A percentile compares a stretch with the other conserved stretches of the same genome.
phyloP scores from a whole-genome alignment of 2,113 vertebrate genomes.

The Anser brachyrhynchus region DNA sequence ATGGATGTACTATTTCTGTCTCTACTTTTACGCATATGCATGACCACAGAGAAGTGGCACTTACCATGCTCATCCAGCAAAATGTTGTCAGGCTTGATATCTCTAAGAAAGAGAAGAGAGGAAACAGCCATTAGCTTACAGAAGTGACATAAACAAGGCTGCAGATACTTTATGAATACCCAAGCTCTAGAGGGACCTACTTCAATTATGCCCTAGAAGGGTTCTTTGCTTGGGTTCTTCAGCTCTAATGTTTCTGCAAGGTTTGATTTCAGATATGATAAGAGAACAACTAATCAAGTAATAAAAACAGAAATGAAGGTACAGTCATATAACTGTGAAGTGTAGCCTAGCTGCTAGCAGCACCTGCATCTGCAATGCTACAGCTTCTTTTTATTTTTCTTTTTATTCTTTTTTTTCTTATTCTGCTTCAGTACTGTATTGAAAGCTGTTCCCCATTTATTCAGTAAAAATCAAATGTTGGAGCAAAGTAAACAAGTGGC shows the following conservation, averaged over 20 bases:
- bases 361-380: accelerated
- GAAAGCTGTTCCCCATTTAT: neutral
- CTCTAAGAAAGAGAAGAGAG: constrained; percentile 78
- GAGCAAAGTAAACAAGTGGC: neutral
- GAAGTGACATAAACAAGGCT: accelerated
- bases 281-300: accelerated
- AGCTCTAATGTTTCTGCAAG: neutral
- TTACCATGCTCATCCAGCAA: constrained; percentile 96
- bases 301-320: neutral
- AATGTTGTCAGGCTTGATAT: constrained; percentile 99
- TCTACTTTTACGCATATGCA: accelerated
- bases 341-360: neutral
- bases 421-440: accelerated
- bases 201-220: too few relatives aligned
- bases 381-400: neutral
- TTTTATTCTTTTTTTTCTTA: neutral
- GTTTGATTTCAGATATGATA: accelerated
- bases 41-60: neutral
- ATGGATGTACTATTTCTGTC: neutral
- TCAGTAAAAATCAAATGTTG: neutral
- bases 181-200: neutral
- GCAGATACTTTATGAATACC: neutral
- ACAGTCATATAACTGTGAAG: accelerated
- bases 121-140: neutral
- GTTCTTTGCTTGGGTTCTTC: neutral